These are phyloP conservation scores for Lydus trimaculatus DNA, from an alignment of 2,888 invertebrate species.

Conservation along the genomic window DNA sequence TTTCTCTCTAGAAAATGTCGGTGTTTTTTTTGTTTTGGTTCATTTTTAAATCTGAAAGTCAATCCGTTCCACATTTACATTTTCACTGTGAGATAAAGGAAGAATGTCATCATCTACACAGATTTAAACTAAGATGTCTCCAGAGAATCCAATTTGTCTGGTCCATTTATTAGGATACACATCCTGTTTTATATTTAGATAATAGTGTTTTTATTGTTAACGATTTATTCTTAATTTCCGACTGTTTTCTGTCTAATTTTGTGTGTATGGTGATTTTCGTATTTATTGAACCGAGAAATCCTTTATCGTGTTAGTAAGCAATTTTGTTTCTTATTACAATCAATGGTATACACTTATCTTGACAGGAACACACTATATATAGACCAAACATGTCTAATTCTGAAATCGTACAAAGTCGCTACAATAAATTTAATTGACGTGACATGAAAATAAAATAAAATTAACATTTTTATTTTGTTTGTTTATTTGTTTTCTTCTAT, in stretches of 20 bases:
- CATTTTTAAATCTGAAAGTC: not conserved
- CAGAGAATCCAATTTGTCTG: slow-evolving; percentile 13
- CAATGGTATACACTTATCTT: slow-evolving; percentile 8
- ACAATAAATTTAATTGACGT: not conserved
- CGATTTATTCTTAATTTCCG: not conserved
- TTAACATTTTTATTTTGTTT: not conserved
- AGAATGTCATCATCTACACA: slow-evolving; percentile 4
- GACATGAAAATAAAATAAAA: not conserved
- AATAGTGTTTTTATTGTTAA: slow-evolving; percentile 7
- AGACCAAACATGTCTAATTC: not conserved
- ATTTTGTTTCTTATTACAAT: not conserved
- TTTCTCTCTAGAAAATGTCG: not conserved
- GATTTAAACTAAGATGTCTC: slow-evolving; percentile 11
- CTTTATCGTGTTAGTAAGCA: not conserved
- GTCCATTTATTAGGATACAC: not conserved
- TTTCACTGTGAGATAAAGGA: not conserved
- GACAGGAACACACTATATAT: not conserved
- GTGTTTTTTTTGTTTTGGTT: not conserved
- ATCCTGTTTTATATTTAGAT: not conserved
- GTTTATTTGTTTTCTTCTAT: not conserved
- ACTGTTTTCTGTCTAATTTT: not conserved
- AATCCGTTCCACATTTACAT: not conserved
- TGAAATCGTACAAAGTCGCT: not conserved
- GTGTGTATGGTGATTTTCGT: not conserved
- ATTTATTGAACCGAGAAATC: not conserved